Percentiles rank a stretch among this genome's conserved stretches.
phyloP scores from a whole-genome alignment of 2,113 vertebrate species.

The Columba livia region DNA sequence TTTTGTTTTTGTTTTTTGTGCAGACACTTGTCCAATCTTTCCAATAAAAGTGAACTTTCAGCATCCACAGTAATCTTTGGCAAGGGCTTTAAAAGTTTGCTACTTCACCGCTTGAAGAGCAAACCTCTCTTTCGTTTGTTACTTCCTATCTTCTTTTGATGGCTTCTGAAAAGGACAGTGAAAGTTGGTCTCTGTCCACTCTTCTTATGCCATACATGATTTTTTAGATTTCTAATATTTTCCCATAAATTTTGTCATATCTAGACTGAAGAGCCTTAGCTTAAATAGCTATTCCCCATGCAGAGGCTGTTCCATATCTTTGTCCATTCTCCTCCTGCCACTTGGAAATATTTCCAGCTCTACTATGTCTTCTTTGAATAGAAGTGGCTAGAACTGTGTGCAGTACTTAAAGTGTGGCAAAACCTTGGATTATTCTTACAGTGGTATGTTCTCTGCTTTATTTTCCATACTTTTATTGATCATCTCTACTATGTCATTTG shows the following conservation, averaged over 20 bases:
- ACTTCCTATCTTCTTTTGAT: not conserved
- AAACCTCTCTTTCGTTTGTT: not conserved
- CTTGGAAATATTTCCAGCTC: not conserved
- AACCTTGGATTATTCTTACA: not conserved
- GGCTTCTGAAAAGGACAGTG: not conserved
- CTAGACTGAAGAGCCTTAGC: not conserved
- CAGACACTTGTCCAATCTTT: not conserved
- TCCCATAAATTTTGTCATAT: not conserved
- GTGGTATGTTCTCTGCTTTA: not conserved
- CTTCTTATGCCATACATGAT: rapidly evolving
- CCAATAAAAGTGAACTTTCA: not conserved
- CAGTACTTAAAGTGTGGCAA: not conserved
- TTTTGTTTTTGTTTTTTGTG: not conserved
- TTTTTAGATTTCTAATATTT: not conserved
- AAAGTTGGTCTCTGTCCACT: not conserved
- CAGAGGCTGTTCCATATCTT: not conserved
- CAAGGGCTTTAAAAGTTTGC: not conserved
- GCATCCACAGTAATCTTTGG: not conserved
- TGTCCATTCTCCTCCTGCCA: not conserved
- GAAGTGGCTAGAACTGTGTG: not conserved
- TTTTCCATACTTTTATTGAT: not conserved
- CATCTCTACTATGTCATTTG: not conserved
- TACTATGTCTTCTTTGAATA: not conserved
- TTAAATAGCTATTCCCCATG: not conserved
- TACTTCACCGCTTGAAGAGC: not conserved